Conservation (phyloP, 2,888 invertebrate species). For the Tipula helvola region DNA sequence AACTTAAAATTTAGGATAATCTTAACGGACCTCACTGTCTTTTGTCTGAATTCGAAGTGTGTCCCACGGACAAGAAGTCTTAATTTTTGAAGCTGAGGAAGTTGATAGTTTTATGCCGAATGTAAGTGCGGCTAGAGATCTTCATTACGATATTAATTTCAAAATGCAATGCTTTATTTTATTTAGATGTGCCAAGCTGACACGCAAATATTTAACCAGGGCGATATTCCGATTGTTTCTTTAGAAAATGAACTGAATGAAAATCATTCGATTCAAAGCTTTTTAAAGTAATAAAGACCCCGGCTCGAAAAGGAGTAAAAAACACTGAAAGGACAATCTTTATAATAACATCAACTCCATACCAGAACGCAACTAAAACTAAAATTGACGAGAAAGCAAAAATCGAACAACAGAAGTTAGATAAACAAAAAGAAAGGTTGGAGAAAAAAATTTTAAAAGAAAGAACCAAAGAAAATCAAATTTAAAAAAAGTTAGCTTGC, state of each 20-base stretch:
- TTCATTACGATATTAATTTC: not conserved
- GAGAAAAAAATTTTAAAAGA: too few species aligned
- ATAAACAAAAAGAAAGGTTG: not conserved
- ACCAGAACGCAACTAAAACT: too few species aligned
- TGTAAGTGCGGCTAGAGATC: not conserved
- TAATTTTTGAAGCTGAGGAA: not conserved
- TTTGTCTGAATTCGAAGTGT: too few species aligned
- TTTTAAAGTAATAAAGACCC: not conserved
- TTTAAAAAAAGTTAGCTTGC: too few species aligned
- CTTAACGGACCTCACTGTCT: too few species aligned
- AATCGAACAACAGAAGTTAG: too few species aligned
- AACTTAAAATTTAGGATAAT: too few species aligned
- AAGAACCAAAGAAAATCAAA: too few species aligned
- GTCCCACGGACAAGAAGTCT: too few species aligned
- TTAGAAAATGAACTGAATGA: not conserved
- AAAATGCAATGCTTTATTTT: not conserved
- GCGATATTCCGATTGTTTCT: not conserved
- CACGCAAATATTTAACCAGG: not conserved
- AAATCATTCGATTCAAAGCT: not conserved
- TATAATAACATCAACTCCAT: too few species aligned
- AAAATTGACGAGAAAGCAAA: too few species aligned
- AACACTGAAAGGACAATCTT: not conserved
- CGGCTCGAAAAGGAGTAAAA: too few species aligned
- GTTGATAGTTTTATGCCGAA: not conserved
- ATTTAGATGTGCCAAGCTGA: not conserved